Evolutionary conservation across 2,888 invertebrate species (phyloP).

Genomic region (Meteorus colon): DNA sequence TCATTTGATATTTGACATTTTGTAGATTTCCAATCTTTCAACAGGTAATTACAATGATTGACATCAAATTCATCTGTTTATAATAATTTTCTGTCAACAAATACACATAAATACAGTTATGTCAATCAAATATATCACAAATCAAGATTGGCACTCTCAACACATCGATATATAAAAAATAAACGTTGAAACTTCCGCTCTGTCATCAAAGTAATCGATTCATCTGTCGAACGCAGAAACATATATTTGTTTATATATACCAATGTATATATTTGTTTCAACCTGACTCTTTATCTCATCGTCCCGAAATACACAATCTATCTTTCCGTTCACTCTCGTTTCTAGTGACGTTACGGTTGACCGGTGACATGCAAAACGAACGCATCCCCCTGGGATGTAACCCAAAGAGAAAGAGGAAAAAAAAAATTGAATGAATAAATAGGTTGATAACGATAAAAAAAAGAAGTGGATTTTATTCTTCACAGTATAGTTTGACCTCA

Average conservation of each 20-base stretch:
- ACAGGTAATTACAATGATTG: too few relatives aligned
- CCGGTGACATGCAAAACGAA: constrained; percentile 34
- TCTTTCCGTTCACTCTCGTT: constrained; percentile 5
- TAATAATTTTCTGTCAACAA: too few relatives aligned
- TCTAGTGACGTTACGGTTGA: constrained; percentile 33
- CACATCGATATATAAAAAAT: constrained; percentile 27
- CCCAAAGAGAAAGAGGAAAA: not conserved
- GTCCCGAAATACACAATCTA: not conserved
- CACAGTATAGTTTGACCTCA: too few relatives aligned
- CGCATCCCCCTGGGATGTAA: constrained; percentile 9
- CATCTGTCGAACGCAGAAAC: not conserved
- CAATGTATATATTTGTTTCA: not conserved
- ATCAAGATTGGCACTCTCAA: constrained; percentile 37
- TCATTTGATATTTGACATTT: too few relatives aligned
- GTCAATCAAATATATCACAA: constrained; percentile 30
- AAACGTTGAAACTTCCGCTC: not conserved
- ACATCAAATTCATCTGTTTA: too few relatives aligned
- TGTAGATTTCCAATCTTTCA: too few relatives aligned
- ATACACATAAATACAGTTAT: not conserved
- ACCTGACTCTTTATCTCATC: too few relatives aligned
- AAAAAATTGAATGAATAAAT: constrained; percentile 9
- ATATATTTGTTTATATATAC: not conserved
- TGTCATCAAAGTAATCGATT: constrained; percentile 31
- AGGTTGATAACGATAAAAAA: not conserved
- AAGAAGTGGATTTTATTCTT: not conserved